Base-by-base conservation (phyloP, 2,113 vertebrate species). In the Sylvia atricapilla region DNA sequence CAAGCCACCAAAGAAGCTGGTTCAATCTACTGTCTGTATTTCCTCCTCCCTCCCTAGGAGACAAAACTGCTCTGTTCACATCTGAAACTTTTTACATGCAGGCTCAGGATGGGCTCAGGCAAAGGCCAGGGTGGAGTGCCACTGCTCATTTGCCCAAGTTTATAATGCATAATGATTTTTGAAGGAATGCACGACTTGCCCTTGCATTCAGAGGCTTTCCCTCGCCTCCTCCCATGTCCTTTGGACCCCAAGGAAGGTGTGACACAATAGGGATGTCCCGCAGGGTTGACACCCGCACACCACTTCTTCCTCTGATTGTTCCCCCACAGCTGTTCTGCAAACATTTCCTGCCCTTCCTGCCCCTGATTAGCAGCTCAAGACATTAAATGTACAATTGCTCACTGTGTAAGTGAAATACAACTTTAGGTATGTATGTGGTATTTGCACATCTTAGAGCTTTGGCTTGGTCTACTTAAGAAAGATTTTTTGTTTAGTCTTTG, bases 221-320 rank as follows among this genome's bases (percentile, higher is more conserved):
- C 70, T 37, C 0, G 0, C n/a, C 63, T 9, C 16, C 55, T 23
- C 17, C 13, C 31, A 1, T 31, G 85, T 90, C 72, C 72, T 25
- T 44, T 78, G 75, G 55, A 58, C 64, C 50, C 25, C 13, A 15
- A 46, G 87, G 91, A 94, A 93, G 35, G 59, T 63, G 75, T 47
- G 72, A 92, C 82, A 74, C 87, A 64, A 64, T 49, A 63, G 69
- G 52, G 76, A 39, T 70, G 69, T 95, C 90, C 62, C 27, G 0
- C 19, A 73, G 63, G 50, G 58, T 58, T 90, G 85, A 81, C 60
- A 93, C 79, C 47, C 10, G 3, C 86, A 33, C 41, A 25, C 41
- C 27, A n/a, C 89, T 85, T 89, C 83, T 92, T 96, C 95, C 94
- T 94, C 83, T 55, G 55, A 96, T 97, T 96, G 90, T 96, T 96